A percentile compares a stretch with the other conserved stretches of the same genome.
Conservation (phyloP, 2,113 vertebrate genomes). For the Takifugu flavidus region DNA sequence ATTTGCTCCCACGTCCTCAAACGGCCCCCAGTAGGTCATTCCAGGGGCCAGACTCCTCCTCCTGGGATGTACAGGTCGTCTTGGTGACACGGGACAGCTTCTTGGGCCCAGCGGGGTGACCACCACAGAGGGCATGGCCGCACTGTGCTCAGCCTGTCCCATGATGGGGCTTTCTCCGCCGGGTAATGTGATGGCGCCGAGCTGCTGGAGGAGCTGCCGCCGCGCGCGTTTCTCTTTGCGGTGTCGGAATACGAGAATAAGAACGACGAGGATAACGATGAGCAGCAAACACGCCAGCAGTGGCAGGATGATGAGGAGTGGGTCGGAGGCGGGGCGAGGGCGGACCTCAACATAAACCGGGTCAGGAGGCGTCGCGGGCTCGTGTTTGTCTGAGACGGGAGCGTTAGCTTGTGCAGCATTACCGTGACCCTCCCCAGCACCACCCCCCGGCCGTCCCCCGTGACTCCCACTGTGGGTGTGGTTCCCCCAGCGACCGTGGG, state of each 20-base stretch:
- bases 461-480: conserved; percentile 38
- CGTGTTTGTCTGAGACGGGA: conserved; percentile 26
- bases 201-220: conserved; percentile 59
- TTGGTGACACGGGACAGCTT: conserved; percentile 46
- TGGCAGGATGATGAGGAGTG: conserved; percentile 76
- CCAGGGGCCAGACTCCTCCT: conserved; percentile 51
- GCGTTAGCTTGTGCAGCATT: conserved; percentile 18
- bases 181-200: conserved; percentile 40
- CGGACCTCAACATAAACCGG: conserved; percentile 51
- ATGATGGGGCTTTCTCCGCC: conserved; percentile 43
- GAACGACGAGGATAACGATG: conserved; percentile 65
- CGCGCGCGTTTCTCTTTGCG: conserved; percentile 75
- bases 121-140: conserved; percentile 77
- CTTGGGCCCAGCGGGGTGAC: conserved; percentile 77
- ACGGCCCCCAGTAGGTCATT: conserved; percentile 68
- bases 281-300: conserved; percentile 77
- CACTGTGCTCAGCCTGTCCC: conserved; percentile 68
- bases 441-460: conserved; percentile 18
- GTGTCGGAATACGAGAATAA: conserved; percentile 74
- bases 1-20: conserved; percentile 64
- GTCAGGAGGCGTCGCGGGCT: conserved; percentile 22
- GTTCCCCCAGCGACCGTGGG: conserved; percentile 59
- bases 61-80: conserved; percentile 30
- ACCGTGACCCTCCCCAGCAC: conserved; percentile 12
- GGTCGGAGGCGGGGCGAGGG: conserved; percentile 62